Evolutionary conservation across 2,113 vertebrate genomes (phyloP).

Genomic region (Mugil cephalus): DNA sequence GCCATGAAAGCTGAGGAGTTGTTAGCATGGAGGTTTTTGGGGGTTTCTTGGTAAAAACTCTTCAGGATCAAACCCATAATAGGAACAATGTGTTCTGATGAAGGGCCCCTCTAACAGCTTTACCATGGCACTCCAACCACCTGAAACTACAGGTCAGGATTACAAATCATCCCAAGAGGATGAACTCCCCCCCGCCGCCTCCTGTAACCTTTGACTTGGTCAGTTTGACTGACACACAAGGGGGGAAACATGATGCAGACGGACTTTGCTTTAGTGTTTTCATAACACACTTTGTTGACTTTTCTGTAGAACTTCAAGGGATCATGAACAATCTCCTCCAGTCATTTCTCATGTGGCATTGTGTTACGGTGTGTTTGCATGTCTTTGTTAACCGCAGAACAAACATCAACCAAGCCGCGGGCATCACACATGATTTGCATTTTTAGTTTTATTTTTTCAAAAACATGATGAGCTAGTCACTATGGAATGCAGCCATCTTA

Average conservation of each 20-base stretch:
- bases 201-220: constrained; percentile 75
- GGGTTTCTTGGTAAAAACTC: constrained; percentile 38
- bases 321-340: constrained; percentile 26
- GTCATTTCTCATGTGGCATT: constrained; percentile 58
- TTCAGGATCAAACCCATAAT: constrained; percentile 66
- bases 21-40: constrained; percentile 32
- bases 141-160: constrained; percentile 78
- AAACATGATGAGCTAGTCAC: constrained; percentile 27
- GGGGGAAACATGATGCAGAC: constrained; percentile 61
- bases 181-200: constrained; percentile 5
- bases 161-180: constrained; percentile 61
- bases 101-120: constrained; percentile 32
- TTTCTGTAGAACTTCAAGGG: constrained; percentile 53
- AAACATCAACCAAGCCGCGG: not conserved
- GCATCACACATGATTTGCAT: constrained; percentile 32
- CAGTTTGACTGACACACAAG: constrained; percentile 77
- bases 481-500: constrained; percentile 16
- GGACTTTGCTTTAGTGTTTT: constrained; percentile 39
- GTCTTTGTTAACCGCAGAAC: constrained; percentile 27
- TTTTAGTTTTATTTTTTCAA: constrained; percentile 26
- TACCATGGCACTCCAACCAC: constrained; percentile 47
- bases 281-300: constrained; percentile 66
- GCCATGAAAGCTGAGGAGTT: not conserved
- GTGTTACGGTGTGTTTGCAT: constrained; percentile 41
- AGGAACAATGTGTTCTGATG: constrained; percentile 68